A percentile compares a stretch with the other conserved stretches of the same genome.
Evolutionary conservation across 1,140 invertebrate genomes (phyloP).

Genomic region (Oncopodura yosiiana): DNA sequence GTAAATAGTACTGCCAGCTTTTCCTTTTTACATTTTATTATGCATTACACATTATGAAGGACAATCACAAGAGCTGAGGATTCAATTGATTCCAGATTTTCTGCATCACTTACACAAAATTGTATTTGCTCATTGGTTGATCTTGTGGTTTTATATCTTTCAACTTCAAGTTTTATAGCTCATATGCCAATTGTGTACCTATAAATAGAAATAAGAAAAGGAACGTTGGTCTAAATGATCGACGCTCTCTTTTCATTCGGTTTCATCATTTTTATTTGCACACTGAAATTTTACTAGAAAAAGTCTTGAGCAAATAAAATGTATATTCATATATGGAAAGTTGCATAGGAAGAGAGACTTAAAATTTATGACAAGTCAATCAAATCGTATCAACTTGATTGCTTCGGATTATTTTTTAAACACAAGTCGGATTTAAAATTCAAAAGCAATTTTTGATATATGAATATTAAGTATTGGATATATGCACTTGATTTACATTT

Average conservation of each 20-base stretch:
- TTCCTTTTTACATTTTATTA: constrained; percentile 1
- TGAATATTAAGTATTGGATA: too few relatives aligned
- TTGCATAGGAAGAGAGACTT: too few relatives aligned
- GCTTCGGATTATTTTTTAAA: too few relatives aligned
- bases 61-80: neutral
- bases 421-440: too few relatives aligned
- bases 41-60: constrained; percentile 1
- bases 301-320: too few relatives aligned
- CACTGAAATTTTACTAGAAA: too few relatives aligned
- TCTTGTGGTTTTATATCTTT: too few relatives aligned
- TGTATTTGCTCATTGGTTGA: constrained; percentile 12
- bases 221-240: neutral
- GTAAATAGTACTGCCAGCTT: constrained; percentile 34
- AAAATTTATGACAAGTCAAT: too few relatives aligned
- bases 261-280: neutral
- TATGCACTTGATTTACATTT: too few relatives aligned
- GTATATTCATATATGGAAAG: too few relatives aligned
- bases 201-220: neutral
- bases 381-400: too few relatives aligned
- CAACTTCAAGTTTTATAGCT: constrained; percentile 8
- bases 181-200: neutral
- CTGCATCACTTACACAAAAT: constrained; percentile 15
- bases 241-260: neutral
- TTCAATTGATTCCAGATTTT: constrained; percentile 11
- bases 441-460: too few relatives aligned